These are phyloP conservation scores for Mythimna impura DNA, from an alignment of 2,888 invertebrate genomes.

Conservation along the genomic window DNA sequence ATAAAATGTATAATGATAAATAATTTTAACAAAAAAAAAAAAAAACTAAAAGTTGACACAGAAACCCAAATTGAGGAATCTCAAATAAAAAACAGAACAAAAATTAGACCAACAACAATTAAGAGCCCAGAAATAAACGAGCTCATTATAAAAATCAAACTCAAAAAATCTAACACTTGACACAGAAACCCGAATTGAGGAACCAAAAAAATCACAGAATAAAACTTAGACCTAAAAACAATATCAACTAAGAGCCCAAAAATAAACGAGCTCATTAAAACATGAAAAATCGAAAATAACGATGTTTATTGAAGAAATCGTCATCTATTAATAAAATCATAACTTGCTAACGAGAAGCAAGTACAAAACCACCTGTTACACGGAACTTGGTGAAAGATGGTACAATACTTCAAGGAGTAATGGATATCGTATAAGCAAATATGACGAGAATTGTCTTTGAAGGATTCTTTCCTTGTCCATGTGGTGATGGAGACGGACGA, in stretches of 20 bases:
- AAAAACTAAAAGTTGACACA: constrained; percentile 1
- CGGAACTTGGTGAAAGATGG: constrained; percentile 27
- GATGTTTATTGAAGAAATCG: constrained; percentile 52
- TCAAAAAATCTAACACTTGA: neutral
- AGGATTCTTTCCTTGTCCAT: constrained; percentile 25
- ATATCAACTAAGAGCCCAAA: constrained; percentile 13
- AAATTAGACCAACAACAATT: constrained; percentile 8
- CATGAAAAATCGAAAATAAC: constrained; percentile 32
- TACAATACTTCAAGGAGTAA: constrained; percentile 31
- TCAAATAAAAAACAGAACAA: neutral
- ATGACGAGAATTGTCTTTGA: constrained; percentile 41
- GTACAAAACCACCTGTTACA: constrained; percentile 48
- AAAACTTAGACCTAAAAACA: neutral
- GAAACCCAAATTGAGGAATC: neutral
- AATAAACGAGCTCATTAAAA: constrained; percentile 31
- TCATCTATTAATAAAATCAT: constrained; percentile 39
- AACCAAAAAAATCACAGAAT: neutral
- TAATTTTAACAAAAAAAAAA: accelerated
- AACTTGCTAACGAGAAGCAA: constrained; percentile 36
- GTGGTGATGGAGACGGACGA: constrained; percentile 27
- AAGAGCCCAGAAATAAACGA: constrained; percentile 10
- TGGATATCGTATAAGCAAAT: constrained; percentile 46
- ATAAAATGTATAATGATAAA: too few relatives aligned
- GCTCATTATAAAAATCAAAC: constrained; percentile 22
- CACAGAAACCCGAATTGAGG: neutral